Evolutionary conservation across 1,140 invertebrate genomes (phyloP), one percentile per base, ranked within the genome.

Genomic region (Pogonus chalceus): DNA sequence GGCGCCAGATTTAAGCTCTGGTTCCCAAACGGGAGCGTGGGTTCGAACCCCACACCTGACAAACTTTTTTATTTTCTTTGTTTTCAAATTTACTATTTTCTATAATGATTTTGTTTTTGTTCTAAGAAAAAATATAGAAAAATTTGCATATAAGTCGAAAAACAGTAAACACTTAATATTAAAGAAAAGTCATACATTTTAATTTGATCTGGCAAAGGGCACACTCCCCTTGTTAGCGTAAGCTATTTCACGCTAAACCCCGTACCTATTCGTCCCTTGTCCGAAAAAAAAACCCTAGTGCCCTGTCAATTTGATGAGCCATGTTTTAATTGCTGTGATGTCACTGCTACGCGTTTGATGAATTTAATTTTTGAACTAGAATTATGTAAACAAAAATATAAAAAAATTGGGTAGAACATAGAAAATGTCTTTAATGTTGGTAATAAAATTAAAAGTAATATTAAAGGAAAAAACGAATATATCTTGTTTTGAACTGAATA

Each of bases 1-100:
- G 74, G 73, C 74, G 74, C 75, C 73, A 77, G 74, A 76, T 72
- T 77, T 76, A 77, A 76, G 74, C 69, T 76, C 74, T 76, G 73
- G 74, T 77, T 75, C 74, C 67, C 72, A 63, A 65, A 65, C 63
- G 73, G 69, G 73, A 75, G 72, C 74, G 74, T 76, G 73, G 72
- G 73, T 76, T 76, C 74, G 73, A 76, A 75, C 72, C 75, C 73
- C 74, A 76, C 75, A 76, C 72, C 73, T 76, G 74, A 73, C 72
- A 76, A 48, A 47, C 22, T 23, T 47, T 60, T 62, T 64, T 63
- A 57, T 58, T 54, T 57, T 20, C 22, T 54, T 23, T 43, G 7
- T 43, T 43, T 16, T 4, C 18, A 31, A 4, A 7, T 31, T 31
- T 31, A 31, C 14, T n/a, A n/a, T n/a, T n/a, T n/a, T n/a, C n/a